Conservation (phyloP, 1,140 invertebrate species). For the Pseudoatta argentina region DNA sequence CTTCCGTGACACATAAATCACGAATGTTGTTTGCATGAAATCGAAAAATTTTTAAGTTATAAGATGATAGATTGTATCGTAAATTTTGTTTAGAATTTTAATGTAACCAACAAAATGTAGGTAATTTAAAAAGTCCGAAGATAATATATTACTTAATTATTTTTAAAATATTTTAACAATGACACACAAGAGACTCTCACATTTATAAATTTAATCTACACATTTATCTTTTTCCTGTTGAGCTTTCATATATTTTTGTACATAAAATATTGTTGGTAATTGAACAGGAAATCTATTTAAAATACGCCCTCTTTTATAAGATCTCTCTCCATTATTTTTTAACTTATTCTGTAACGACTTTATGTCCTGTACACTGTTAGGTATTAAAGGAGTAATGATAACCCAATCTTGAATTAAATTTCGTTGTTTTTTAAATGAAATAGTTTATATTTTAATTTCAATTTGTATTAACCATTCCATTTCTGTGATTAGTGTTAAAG, state of each 20-base stretch:
- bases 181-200: background rate
- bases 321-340: background rate
- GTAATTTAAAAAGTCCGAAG: background rate
- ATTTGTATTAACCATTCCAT: too few species aligned
- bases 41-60: background rate
- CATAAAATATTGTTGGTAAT: background rate
- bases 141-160: conserved; percentile 4
- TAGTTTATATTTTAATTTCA: too few species aligned
- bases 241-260: background rate
- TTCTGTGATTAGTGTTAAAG: too few species aligned
- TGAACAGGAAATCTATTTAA: background rate
- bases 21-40: background rate
- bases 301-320: background rate
- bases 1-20: background rate
- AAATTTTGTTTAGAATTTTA: conserved; percentile 9
- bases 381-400: too few species aligned
- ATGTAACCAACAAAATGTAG: background rate
- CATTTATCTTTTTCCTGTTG: too few species aligned
- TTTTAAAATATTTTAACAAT: conserved; percentile 1
- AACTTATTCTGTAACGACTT: background rate
- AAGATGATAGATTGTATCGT: background rate
- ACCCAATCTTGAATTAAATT: too few species aligned
- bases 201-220: background rate
- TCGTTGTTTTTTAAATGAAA: too few species aligned
- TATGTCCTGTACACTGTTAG: too few species aligned